phyloP scores from a whole-genome alignment of 2,888 invertebrate species.

The Zootermopsis nevadensis region DNA sequence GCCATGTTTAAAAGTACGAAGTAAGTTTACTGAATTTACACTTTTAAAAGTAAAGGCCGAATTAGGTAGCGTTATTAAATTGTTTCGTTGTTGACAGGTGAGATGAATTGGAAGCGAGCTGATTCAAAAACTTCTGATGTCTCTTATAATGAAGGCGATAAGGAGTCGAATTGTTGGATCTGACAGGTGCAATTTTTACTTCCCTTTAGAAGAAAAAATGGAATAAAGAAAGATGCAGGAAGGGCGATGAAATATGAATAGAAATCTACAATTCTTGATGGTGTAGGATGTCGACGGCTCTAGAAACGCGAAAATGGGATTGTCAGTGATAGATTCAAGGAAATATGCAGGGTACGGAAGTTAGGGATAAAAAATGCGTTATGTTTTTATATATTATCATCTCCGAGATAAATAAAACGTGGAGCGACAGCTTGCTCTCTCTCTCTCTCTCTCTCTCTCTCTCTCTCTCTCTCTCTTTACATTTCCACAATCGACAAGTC shows the following conservation, averaged over 20 bases:
- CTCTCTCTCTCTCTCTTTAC: no score
- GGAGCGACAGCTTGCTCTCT: no score
- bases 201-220: background rate
- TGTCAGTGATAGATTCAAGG: background rate
- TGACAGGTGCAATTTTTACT: background rate
- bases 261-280: slow-evolving; percentile 3
- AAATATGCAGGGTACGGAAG: background rate
- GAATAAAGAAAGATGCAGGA: no score
- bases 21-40: no score
- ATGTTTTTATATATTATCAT: background rate
- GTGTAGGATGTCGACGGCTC: background rate
- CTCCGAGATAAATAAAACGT: background rate
- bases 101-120: no score
- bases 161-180: background rate
- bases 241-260: background rate
- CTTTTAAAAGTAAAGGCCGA: no score
- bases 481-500: no score
- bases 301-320: background rate
- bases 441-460: no score
- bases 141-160: background rate
- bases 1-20: no score
- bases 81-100: no score
- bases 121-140: no score
- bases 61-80: no score
- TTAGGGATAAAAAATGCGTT: background rate